These are phyloP conservation scores for Hirtodrosophila trivittata DNA, from an alignment of 2,888 invertebrate species.

Conservation along the genomic window DNA sequence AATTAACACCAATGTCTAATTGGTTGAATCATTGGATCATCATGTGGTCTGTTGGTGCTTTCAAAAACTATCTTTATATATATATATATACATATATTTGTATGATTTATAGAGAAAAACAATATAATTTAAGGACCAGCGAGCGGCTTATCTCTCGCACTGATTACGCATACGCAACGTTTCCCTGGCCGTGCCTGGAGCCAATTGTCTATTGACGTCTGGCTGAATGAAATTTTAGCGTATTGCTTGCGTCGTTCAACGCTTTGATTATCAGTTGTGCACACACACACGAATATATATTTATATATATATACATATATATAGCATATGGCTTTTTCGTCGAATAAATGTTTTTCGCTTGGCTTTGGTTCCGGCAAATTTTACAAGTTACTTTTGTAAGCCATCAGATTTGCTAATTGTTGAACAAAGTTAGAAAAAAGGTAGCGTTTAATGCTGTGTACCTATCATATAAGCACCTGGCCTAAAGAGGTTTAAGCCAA, in stretches of 20 bases:
- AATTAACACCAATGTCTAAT: slow-evolving; percentile 57
- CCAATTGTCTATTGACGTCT: slow-evolving; percentile 34
- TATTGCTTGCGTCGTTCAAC: not conserved
- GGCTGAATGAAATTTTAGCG: slow-evolving; percentile 3
- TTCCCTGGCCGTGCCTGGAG: slow-evolving; percentile 1
- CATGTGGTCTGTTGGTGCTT: slow-evolving; percentile 36
- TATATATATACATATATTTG: not conserved
- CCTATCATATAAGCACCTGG: slow-evolving; percentile 16
- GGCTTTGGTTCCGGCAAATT: not conserved
- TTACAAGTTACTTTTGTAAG: slow-evolving; percentile 11
- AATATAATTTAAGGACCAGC: not conserved
- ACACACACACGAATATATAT: slow-evolving; percentile 7
- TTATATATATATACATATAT: slow-evolving; percentile 17
- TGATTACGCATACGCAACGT: slow-evolving; percentile 55
- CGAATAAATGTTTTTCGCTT: slow-evolving; percentile 9
- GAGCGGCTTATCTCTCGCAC: slow-evolving; percentile 29
- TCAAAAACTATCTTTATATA: slow-evolving; percentile 1
- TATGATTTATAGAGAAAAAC: slow-evolving; percentile 1
- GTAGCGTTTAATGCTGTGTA: slow-evolving; percentile 17
- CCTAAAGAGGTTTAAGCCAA: slow-evolving; percentile 2
- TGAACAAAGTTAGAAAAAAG: slow-evolving; percentile 18
- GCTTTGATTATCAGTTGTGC: slow-evolving; percentile 13
- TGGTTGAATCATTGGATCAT: slow-evolving; percentile 43
- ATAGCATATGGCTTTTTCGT: not conserved
- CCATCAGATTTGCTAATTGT: slow-evolving; percentile 36